These are phyloP conservation scores for Cossypha polioptera DNA, from an alignment of 2,797 vertebrate genomes.

Conservation along the genomic window DNA sequence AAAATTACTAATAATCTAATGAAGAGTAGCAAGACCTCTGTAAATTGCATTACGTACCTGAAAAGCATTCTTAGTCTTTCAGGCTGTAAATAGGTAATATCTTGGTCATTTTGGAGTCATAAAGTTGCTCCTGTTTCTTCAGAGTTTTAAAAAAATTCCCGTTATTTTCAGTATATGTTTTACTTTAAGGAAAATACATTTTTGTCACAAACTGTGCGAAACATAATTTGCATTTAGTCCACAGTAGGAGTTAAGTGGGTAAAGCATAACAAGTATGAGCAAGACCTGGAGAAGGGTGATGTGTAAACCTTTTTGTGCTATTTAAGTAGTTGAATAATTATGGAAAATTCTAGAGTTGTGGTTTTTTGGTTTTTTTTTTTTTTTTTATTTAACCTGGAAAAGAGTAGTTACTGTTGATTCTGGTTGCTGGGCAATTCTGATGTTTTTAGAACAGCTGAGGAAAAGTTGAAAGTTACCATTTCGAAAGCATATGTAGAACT, in stretches of 20 bases:
- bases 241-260: rapidly evolving
- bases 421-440: neutral
- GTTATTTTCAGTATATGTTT: neutral
- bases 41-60: neutral
- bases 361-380: no score
- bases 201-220: neutral
- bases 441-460: neutral
- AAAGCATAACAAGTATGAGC: neutral
- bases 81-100: neutral
- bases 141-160: neutral
- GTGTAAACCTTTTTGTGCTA: neutral
- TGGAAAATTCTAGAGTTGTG: rapidly evolving
- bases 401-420: neutral
- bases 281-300: neutral
- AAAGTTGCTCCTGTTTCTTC: neutral
- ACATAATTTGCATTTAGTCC: neutral
- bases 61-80: neutral
- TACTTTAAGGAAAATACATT: rapidly evolving
- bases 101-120: neutral
- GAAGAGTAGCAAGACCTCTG: neutral
- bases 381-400: neutral
- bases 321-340: neutral
- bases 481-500: neutral
- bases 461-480: neutral
- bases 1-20: neutral